Base-by-base conservation (phyloP, 2,888 invertebrate species). In the Lomographa bimaculata region DNA sequence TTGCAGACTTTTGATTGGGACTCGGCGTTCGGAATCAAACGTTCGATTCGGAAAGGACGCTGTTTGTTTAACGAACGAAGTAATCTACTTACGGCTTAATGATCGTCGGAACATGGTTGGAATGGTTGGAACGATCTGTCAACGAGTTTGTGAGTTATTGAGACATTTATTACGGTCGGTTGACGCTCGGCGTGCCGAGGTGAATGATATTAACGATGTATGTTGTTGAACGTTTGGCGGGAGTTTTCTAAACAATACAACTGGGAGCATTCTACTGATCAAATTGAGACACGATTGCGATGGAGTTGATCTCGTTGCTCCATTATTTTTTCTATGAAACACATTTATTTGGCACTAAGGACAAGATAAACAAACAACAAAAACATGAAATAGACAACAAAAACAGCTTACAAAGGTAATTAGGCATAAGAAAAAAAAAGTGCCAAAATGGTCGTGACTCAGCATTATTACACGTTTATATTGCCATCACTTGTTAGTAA, bases 1-100 rank as follows among this genome's bases (percentile, higher is more conserved):
- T 65, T 71, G 60, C 59, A 65, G 66, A 72, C 68, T 74, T 73
- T 71, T 73, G 72, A 76, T 77, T 74, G 71, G 60, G 57, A 60
- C 66, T 64, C 38, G 8, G 57, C n/a, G n/a, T n/a, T n/a, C n/a
- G 54, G 57, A 57, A 46, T 46, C 43, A 50, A 38, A 24, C 37
- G n/a, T n/a, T 29, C 43, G 10, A 34, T 19, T 30, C 30, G 26
- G 28, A 25, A 29, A 33, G 37, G 33, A 34, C 38, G 34, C 39
- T 44, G 38, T 44, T 38, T 58, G 64, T 60, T 60, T 57, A 60
- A 58, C 61, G 57, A 62, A 64, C 49, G 54, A 60, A 61, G 60
- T 68, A 71, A 73, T 70, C 66, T 63, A 60, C 64, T 71, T 68
- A 65, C 57, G 55, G 51, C 53, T 57, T 64, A 60, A 67, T 64